Evolutionary conservation across 2,113 vertebrate species (phyloP).

Genomic region (Microtus ochrogaster): DNA sequence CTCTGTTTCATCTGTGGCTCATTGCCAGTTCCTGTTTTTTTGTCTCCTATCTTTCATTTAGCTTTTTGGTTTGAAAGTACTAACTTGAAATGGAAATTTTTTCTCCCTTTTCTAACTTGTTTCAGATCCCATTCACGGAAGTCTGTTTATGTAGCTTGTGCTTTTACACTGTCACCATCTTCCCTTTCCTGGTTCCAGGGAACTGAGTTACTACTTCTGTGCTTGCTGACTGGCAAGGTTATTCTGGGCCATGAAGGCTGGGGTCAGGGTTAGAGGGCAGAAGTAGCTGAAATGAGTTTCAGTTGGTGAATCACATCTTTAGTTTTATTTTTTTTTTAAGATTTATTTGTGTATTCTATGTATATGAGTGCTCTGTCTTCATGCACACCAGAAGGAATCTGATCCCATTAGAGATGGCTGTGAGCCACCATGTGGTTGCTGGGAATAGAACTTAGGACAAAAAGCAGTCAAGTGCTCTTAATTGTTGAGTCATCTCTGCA

Average conservation of each 20-base stretch:
- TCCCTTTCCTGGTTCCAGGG: conserved; percentile 62
- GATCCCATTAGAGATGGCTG: neutral
- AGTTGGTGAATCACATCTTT: conserved; percentile 15
- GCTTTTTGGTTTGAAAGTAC: conserved; percentile 31
- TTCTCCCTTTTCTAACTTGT: conserved; percentile 35
- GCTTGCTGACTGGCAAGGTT: conserved; percentile 62
- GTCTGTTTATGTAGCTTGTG: conserved; percentile 41
- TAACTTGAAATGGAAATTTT: conserved; percentile 13
- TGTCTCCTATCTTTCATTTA: neutral
- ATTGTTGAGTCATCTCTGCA: neutral
- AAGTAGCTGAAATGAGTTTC: conserved; percentile 45
- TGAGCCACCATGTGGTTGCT: neutral
- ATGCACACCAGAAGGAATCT: neutral
- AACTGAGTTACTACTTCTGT: conserved; percentile 53
- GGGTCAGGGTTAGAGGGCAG: neutral
- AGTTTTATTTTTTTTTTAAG: neutral
- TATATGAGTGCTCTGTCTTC: neutral
- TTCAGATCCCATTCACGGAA: conserved; percentile 47
- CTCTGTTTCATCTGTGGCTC: conserved; percentile 24
- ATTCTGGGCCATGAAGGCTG: conserved; percentile 52
- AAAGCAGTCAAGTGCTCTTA: neutral
- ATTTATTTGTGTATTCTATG: neutral
- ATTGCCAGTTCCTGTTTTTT: neutral
- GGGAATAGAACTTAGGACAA: neutral
- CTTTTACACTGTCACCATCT: conserved; percentile 57